These are phyloP conservation scores for Plusia festucae DNA, from an alignment of 2,888 invertebrate species.

Conservation along the genomic window DNA sequence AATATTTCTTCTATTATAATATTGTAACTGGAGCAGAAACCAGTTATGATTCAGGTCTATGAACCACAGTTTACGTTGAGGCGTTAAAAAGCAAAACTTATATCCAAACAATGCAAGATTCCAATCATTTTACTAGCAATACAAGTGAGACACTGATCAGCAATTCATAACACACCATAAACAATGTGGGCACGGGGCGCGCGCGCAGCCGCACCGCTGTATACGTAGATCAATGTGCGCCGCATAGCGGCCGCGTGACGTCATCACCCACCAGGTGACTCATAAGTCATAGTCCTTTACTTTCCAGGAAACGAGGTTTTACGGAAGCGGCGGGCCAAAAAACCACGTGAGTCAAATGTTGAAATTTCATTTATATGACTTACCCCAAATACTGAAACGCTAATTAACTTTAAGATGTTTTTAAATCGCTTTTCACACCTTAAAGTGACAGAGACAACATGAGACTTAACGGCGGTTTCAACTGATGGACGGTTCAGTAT, in stretches of 20 bases:
- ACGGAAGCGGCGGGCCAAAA: conserved; percentile 48
- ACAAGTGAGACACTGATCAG: conserved; percentile 44
- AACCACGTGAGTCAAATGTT: conserved; percentile 53
- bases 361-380: conserved; percentile 56
- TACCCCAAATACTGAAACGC: no score
- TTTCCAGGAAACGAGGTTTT: conserved; percentile 61
- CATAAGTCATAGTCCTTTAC: conserved; percentile 52
- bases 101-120: conserved; percentile 26
- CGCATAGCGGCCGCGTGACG: conserved; percentile 77
- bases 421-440: no score
- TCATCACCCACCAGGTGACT: conserved; percentile 62
- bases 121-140: conserved; percentile 21
- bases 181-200: conserved; percentile 33
- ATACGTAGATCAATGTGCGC: conserved; percentile 60
- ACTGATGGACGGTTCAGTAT: no score
- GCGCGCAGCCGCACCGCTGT: conserved; percentile 23
- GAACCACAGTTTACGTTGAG: conserved; percentile 1
- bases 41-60: conserved; percentile 13
- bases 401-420: no score
- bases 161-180: conserved; percentile 53
- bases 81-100: conserved; percentile 5
- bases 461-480: no score
- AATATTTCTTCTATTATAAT: not conserved
- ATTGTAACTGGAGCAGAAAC: conserved; percentile 6
- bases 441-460: no score